Evolutionary conservation across 2,797 vertebrate species (phyloP).

Genomic region (Rhinogobio ventralis): DNA sequence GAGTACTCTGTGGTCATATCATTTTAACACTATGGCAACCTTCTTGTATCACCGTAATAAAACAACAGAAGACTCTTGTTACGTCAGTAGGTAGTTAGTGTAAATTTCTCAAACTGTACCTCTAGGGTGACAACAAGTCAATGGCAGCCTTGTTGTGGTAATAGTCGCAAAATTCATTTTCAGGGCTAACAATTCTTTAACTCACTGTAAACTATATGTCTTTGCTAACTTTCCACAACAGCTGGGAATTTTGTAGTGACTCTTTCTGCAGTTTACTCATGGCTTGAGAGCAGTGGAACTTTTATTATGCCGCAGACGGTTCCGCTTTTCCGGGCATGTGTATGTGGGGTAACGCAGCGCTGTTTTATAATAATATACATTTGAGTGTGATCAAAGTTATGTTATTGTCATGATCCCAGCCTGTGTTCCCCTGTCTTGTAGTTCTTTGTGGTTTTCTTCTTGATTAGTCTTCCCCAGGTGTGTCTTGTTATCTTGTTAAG

Average conservation of each 20-base stretch:
- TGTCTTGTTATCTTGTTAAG: no score
- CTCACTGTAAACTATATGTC: background rate
- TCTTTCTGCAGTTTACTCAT: background rate
- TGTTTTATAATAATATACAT: no score
- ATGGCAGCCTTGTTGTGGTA: background rate
- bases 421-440: no score
- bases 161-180: background rate
- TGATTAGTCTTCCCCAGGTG: no score
- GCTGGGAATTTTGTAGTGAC: background rate
- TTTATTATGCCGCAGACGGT: no score
- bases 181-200: background rate
- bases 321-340: no score
- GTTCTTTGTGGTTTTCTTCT: no score
- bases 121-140: slow-evolving; percentile 18
- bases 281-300: no score
- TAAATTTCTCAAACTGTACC: slow-evolving; percentile 14
- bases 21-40: slow-evolving; percentile 37
- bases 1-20: slow-evolving; percentile 26
- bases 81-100: slow-evolving; percentile 29
- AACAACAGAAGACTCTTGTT: slow-evolving; percentile 27
- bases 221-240: background rate
- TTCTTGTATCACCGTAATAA: slow-evolving; percentile 23
- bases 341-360: no score
- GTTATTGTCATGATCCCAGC: no score
- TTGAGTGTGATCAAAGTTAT: no score